Percentiles rank a stretch among this genome's conserved stretches.
These are phyloP conservation scores for Eretmochelys imbricata DNA, from an alignment of 2,113 vertebrate species.

Conservation along the genomic window DNA sequence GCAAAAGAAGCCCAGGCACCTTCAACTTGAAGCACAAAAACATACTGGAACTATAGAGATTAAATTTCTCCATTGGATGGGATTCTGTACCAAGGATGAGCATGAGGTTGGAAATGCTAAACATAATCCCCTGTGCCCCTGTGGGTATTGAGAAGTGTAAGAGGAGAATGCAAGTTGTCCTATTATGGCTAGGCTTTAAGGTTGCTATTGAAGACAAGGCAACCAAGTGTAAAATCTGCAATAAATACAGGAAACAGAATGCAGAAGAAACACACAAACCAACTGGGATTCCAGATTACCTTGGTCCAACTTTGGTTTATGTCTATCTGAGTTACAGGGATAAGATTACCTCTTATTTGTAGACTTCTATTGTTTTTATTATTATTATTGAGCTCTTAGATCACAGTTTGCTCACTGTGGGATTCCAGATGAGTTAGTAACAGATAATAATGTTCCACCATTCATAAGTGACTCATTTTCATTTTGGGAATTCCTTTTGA, in stretches of 20 bases:
- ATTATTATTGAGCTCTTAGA: neutral
- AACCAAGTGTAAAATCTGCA: neutral
- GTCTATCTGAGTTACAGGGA: neutral
- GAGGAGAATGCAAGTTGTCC: neutral
- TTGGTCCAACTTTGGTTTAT: neutral
- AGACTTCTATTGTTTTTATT: neutral
- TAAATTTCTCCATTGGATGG: neutral
- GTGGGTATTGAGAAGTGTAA: neutral
- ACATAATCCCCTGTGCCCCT: neutral
- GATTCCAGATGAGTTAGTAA: neutral
- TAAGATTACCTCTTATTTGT: neutral
- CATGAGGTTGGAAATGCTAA: neutral
- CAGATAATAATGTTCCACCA: neutral
- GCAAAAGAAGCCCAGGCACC: neutral
- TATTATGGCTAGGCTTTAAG: neutral
- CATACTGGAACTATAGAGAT: rapidly evolving
- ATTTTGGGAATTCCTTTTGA: neutral
- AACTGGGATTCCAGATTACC: neutral
- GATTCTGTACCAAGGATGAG: neutral
- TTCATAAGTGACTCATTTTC: neutral
- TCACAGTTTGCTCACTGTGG: neutral
- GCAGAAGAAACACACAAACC: neutral
- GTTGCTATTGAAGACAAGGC: neutral
- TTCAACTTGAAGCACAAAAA: neutral
- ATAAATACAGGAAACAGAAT: neutral